A percentile compares a stretch with the other conserved stretches of the same genome.
Evolutionary conservation across 2,888 invertebrate species (phyloP).

Genomic region (Erynnis tages): DNA sequence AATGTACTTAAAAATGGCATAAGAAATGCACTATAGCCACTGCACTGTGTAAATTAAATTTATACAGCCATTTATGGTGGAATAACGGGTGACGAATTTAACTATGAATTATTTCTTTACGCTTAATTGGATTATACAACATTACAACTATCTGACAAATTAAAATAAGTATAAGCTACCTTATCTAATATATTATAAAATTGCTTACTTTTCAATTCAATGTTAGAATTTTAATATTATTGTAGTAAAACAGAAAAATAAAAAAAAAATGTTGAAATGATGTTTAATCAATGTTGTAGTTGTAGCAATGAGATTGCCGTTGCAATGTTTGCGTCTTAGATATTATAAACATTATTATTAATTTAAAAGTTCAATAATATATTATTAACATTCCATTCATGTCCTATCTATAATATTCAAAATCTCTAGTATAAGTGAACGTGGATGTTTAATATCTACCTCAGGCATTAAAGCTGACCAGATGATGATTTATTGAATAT

Average conservation of each 20-base stretch:
- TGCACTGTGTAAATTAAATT: too few relatives aligned
- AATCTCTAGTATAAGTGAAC: neutral
- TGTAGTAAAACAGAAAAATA: neutral
- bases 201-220: too few relatives aligned
- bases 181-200: too few relatives aligned
- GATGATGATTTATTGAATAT: neutral
- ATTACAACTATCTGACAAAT: too few relatives aligned
- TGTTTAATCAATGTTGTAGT: neutral
- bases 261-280: neutral
- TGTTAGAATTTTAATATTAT: neutral
- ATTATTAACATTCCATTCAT: neutral
- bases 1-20: too few relatives aligned
- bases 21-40: too few relatives aligned
- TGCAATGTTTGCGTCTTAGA: neutral
- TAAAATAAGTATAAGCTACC: too few relatives aligned
- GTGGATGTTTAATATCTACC: constrained; percentile 12
- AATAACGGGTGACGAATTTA: too few relatives aligned
- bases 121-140: too few relatives aligned
- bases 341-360: neutral
- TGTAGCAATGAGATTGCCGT: neutral
- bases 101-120: too few relatives aligned
- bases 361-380: neutral
- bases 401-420: neutral
- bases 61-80: too few relatives aligned
- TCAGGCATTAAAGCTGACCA: constrained; percentile 1